Evolutionary conservation across 2,113 vertebrate species (phyloP).

Genomic region (Aegotheles bennettii): DNA sequence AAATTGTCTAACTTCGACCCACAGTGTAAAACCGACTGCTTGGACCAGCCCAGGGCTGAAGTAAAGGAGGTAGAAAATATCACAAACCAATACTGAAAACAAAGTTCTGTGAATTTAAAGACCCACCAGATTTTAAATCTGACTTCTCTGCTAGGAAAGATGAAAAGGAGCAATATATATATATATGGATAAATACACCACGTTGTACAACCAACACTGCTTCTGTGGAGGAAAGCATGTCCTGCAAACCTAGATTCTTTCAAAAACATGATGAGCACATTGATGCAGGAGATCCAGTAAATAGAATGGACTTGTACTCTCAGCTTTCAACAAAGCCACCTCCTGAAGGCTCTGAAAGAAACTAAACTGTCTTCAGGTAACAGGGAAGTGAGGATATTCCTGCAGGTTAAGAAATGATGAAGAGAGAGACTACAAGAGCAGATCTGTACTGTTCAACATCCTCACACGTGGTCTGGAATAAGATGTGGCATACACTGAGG

Average conservation of each 20-base stretch:
- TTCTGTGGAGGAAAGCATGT: not conserved
- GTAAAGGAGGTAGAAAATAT: not conserved
- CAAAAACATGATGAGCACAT: accelerated
- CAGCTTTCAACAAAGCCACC: not conserved
- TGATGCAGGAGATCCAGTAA: not conserved
- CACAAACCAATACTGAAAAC: not conserved
- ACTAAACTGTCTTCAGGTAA: not conserved
- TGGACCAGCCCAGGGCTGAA: not conserved
- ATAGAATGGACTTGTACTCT: accelerated
- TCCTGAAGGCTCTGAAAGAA: not conserved
- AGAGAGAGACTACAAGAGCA: not conserved
- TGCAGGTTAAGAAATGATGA: not conserved
- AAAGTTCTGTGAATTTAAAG: not conserved
- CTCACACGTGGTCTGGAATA: not conserved
- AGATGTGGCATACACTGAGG: accelerated
- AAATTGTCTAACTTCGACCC: not conserved
- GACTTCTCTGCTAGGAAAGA: too few species aligned
- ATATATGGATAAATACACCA: accelerated
- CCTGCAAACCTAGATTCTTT: not conserved
- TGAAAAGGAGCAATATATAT: accelerated
- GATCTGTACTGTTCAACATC: not conserved
- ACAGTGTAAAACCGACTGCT: not conserved
- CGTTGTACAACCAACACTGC: accelerated
- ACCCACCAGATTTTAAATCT: not conserved
- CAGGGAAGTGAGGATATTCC: not conserved